Evolutionary conservation across 1,140 invertebrate genomes (phyloP).

Genomic region (Scylla paramamosain): DNA sequence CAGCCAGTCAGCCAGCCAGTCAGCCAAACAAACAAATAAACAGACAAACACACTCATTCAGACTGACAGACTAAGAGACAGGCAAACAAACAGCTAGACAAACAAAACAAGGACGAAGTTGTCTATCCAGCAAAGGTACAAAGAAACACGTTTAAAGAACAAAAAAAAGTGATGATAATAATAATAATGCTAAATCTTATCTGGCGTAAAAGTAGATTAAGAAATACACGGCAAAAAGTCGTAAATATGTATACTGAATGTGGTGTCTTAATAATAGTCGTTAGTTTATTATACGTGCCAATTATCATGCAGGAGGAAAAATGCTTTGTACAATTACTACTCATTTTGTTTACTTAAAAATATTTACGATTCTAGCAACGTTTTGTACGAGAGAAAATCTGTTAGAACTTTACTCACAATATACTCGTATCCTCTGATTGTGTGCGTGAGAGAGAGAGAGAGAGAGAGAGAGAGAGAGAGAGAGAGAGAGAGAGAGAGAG

Average conservation of each 20-base stretch:
- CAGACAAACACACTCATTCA: too few species aligned
- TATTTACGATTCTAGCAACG: not conserved
- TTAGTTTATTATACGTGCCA: not conserved
- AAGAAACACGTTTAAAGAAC: not conserved
- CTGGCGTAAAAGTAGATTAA: not conserved
- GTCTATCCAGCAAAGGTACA: not conserved
- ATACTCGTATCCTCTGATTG: not conserved
- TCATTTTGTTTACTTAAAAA: not conserved
- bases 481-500: conserved; percentile 41
- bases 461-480: conserved; percentile 31
- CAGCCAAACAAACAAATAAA: too few species aligned
- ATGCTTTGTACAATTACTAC: not conserved
- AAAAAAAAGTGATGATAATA: not conserved
- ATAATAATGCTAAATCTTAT: not conserved
- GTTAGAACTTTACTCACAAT: not conserved
- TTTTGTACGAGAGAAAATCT: not conserved
- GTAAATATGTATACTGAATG: not conserved
- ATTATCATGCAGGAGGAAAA: conserved; percentile 12
- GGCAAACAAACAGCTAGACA: not conserved
- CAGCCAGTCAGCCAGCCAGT: too few species aligned
- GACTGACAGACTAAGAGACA: not conserved
- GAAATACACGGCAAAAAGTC: not conserved
- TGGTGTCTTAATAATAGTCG: not conserved
- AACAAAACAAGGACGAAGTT: not conserved
- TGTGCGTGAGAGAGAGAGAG: not conserved